phyloP scores from a whole-genome alignment of 2,113 vertebrate species.

The Laticauda colubrina region DNA sequence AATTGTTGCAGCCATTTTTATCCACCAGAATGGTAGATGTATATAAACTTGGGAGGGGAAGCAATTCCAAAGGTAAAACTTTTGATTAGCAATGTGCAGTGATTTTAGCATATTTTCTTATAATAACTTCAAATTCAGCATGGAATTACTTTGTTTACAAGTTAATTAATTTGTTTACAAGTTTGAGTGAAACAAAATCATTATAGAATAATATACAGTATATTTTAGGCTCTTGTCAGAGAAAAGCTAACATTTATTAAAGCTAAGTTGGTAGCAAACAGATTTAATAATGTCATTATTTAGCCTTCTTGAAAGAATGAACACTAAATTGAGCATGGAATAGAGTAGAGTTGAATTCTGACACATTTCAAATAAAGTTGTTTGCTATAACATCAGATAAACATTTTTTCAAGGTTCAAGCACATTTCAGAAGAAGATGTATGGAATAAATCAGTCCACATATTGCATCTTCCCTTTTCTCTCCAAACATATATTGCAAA shows the following conservation, averaged over 20 bases:
- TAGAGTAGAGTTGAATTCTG: neutral
- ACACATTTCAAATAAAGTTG: neutral
- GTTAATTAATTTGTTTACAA: constrained; percentile 11
- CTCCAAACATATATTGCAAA: neutral
- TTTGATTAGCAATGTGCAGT: constrained; percentile 19
- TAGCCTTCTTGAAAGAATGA: neutral
- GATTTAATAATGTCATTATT: constrained; percentile 13
- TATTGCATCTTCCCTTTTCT: neutral
- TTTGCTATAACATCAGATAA: neutral
- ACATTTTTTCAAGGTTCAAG: neutral
- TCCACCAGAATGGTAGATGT: constrained; percentile 21
- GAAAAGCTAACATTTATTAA: constrained; percentile 14
- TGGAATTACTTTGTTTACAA: constrained; percentile 23
- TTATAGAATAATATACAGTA: constrained; percentile 15
- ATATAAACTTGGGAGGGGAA: constrained; percentile 5
- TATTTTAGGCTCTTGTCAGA: constrained; percentile 22
- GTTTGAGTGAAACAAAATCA: constrained; percentile 23
- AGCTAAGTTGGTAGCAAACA: constrained; percentile 29
- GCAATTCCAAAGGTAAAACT: constrained; percentile 13
- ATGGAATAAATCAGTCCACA: neutral
- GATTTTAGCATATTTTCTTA: constrained; percentile 37
- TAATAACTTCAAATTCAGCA: constrained; percentile 26
- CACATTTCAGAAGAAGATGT: neutral
- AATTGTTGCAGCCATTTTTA: neutral
- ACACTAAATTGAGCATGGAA: neutral